Conservation (phyloP, 2,888 invertebrate species). For the Apantesis nais region DNA sequence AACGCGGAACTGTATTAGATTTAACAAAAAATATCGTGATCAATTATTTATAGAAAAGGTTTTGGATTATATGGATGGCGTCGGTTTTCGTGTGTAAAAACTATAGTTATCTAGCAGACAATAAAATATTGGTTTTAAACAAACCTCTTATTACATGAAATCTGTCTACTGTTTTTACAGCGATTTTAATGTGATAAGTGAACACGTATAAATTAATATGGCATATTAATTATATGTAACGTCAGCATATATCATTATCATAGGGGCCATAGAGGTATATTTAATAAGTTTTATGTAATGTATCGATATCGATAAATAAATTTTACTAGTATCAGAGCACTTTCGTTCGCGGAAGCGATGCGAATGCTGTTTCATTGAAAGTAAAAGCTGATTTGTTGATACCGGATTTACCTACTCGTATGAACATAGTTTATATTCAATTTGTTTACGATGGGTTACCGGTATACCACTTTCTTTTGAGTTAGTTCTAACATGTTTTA, state of each 20-base stretch:
- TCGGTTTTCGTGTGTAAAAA: constrained; percentile 38
- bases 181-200: constrained; percentile 33
- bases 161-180: constrained; percentile 24
- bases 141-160: constrained; percentile 34
- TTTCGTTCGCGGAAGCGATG: constrained; percentile 78
- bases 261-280: not conserved
- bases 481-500: constrained; percentile 14
- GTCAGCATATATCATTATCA: not conserved
- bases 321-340: constrained; percentile 53
- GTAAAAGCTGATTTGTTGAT: constrained; percentile 78
- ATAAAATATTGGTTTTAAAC: constrained; percentile 40
- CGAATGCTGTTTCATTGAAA: constrained; percentile 67
- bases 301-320: constrained; percentile 45
- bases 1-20: constrained; percentile 61
- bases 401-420: constrained; percentile 63
- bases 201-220: constrained; percentile 15
- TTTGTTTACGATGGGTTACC: constrained; percentile 27
- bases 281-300: not conserved
- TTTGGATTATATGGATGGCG: constrained; percentile 43
- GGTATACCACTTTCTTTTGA: not conserved
- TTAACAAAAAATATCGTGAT: constrained; percentile 64
- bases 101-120: constrained; percentile 33
- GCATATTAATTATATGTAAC: not conserved
- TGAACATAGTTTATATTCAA: constrained; percentile 43
- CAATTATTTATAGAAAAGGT: constrained; percentile 60